Percentiles rank a stretch among this genome's conserved stretches.
Evolutionary conservation across 2,888 invertebrate species (phyloP).

Genomic region (Ophion ventricosus): DNA sequence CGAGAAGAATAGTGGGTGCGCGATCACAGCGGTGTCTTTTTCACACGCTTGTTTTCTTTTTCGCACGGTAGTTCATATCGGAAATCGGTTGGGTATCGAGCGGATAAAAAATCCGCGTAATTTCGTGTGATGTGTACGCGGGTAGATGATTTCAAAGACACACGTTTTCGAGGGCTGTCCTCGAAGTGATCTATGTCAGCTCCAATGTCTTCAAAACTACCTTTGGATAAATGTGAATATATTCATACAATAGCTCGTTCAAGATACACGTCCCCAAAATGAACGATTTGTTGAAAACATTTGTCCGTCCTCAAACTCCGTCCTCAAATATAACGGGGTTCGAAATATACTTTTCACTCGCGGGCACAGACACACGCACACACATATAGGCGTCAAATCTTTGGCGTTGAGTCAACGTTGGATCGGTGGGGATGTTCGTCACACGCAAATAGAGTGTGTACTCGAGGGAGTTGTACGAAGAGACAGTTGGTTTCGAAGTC

Average conservation of each 20-base stretch:
- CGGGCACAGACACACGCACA: not conserved
- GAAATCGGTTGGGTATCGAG: slow-evolving; percentile 60
- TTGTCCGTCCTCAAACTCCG: not conserved
- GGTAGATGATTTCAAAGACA: not conserved
- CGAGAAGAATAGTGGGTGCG: not conserved
- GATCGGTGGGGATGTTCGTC: slow-evolving; percentile 58
- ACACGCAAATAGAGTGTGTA: slow-evolving; percentile 67
- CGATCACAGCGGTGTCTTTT: slow-evolving; percentile 16
- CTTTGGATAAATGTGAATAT: not conserved
- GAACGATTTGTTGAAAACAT: not conserved
- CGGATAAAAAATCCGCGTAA: slow-evolving; percentile 34
- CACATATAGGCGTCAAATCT: not conserved
- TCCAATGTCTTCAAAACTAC: not conserved
- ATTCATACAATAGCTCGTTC: not conserved
- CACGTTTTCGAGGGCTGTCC: not conserved
- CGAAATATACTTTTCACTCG: not conserved
- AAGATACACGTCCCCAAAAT: not conserved
- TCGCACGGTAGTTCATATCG: slow-evolving; percentile 52
- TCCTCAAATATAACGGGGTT: not conserved
- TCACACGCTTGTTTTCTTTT: slow-evolving; percentile 19
- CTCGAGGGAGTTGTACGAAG: slow-evolving; percentile 60
- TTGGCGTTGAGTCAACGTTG: slow-evolving; percentile 38
- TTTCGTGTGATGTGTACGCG: not conserved
- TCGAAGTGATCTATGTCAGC: not conserved
- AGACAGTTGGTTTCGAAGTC: slow-evolving; percentile 60